phyloP scores from a whole-genome alignment of 2,113 vertebrate genomes.

The Furnarius figulus region DNA sequence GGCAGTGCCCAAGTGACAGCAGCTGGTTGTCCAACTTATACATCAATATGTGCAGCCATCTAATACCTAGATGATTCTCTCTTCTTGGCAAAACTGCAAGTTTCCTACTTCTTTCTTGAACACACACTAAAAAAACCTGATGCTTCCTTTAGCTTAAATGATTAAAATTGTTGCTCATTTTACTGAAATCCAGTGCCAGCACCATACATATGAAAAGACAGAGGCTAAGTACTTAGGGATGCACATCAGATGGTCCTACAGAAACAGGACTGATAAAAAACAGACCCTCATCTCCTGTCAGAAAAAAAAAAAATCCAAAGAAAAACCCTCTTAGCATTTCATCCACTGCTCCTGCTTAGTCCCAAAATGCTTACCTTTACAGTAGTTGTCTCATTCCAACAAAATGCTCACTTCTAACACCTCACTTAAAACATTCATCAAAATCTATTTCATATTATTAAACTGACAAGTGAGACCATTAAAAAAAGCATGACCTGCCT shows the following conservation, averaged over 20 bases:
- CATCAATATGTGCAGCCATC: not conserved
- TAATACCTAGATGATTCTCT: not conserved
- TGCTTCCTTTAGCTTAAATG: not conserved
- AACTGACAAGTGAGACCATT: not conserved
- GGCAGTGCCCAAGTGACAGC: not conserved
- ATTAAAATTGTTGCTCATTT: not conserved
- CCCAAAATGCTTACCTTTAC: not conserved
- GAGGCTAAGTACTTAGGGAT: not conserved
- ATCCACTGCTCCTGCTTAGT: not conserved
- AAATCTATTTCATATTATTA: not conserved
- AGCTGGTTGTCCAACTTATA: not conserved
- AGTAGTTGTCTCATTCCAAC: not conserved
- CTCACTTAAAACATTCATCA: not conserved
- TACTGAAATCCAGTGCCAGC: not conserved
- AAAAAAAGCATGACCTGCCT: not conserved
- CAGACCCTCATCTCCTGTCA: not conserved
- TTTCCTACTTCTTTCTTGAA: not conserved
- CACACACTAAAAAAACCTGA: accelerated
- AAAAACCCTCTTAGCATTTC: not conserved
- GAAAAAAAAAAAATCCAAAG: not conserved
- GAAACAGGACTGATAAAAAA: not conserved
- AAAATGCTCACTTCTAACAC: not conserved
- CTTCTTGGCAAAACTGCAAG: not conserved
- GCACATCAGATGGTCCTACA: not conserved
- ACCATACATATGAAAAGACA: not conserved